phyloP scores from a whole-genome alignment of 2,888 invertebrate genomes.

The Lamellibrachia satsuma region DNA sequence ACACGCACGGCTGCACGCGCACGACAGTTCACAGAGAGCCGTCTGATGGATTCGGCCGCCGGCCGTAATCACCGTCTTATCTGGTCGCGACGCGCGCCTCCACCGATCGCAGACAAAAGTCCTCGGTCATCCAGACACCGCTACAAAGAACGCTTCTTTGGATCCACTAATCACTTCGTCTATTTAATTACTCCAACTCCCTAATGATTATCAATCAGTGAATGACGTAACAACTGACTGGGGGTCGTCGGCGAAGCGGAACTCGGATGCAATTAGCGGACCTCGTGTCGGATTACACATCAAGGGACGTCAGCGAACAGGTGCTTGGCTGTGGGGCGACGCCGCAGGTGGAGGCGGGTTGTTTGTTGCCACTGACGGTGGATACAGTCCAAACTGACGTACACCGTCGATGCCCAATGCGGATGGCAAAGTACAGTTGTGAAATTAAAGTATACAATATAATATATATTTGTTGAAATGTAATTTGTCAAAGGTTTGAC shows the following conservation, averaged over 20 bases:
- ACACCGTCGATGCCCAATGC: no score
- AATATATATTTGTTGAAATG: no score
- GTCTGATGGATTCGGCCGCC: no score
- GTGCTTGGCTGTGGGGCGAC: background rate
- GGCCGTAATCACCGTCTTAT: no score
- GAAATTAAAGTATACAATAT: no score
- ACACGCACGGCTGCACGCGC: background rate
- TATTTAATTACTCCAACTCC: background rate
- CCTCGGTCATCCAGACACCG: background rate
- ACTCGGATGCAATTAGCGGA: background rate
- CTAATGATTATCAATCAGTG: background rate
- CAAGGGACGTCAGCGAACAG: background rate
- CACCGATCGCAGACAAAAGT: background rate
- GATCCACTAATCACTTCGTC: background rate
- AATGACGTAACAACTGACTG: background rate
- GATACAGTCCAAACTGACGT: no score
- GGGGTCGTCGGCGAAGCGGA: background rate
- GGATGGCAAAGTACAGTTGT: no score
- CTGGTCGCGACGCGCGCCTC: no score
- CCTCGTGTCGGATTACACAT: constrained; percentile 5
- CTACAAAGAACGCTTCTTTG: background rate
- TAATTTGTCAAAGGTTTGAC: no score
- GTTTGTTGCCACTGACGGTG: no score
- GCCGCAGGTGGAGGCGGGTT: background rate
- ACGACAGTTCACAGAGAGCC: background rate